These are phyloP conservation scores for Lindbergichthys nudifrons DNA, from an alignment of 2,797 vertebrate genomes.

Conservation along the genomic window DNA sequence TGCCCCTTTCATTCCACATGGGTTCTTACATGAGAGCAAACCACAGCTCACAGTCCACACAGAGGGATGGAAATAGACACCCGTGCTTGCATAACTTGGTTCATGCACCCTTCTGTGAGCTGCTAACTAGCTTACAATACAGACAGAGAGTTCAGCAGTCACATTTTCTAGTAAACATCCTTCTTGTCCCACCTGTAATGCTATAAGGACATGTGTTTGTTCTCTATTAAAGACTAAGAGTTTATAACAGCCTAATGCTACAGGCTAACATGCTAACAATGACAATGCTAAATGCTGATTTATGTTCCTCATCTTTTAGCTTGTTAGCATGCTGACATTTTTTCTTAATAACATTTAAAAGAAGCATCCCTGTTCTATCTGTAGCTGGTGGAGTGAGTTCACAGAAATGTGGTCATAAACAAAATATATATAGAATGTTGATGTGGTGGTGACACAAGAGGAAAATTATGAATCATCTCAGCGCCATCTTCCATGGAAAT, in stretches of 20 bases:
- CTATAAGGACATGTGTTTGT: background rate
- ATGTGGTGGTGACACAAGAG: no score
- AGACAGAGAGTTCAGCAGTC: constrained; percentile 1
- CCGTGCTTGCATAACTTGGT: constrained; percentile 39
- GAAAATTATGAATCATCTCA: no score
- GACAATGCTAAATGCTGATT: background rate
- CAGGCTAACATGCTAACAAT: background rate
- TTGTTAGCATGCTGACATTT: background rate
- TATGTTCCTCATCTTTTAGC: background rate
- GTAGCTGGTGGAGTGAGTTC: no score
- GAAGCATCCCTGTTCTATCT: background rate
- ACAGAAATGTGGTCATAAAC: no score
- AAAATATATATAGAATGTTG: no score
- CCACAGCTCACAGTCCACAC: constrained; percentile 51
- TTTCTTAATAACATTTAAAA: background rate
- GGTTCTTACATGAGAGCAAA: constrained; percentile 57
- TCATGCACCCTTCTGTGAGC: constrained; percentile 19
- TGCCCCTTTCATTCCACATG: constrained; percentile 59
- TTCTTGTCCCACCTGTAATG: background rate
- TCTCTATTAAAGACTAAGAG: background rate
- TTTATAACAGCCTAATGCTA: background rate
- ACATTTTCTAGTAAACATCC: background rate
- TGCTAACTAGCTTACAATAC: constrained; percentile 23
- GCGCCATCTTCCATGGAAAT: no score
- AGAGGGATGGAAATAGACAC: constrained; percentile 51